Evolutionary conservation across 92 coral and sea anemone species (phyloP).

Genomic region (Heliopora coerulea): DNA sequence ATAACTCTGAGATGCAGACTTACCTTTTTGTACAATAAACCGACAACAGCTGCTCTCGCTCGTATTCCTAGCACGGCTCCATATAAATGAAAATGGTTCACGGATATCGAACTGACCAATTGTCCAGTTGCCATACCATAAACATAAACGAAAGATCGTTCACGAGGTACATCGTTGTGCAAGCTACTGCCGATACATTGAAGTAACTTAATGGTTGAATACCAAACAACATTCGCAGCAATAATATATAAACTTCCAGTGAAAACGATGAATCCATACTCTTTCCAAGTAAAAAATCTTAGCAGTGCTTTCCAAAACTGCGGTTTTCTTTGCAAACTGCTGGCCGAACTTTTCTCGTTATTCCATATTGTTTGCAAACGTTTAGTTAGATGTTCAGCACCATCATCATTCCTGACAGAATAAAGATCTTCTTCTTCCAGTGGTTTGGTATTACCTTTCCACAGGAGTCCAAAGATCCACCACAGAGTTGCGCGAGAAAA

Average conservation of each 20-base stretch:
- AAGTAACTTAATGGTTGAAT: background rate
- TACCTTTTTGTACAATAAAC: conserved; percentile 4
- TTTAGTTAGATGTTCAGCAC: conserved; percentile 13
- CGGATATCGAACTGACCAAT: background rate
- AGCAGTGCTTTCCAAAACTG: conserved; percentile 14
- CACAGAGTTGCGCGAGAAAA: conserved; percentile 8
- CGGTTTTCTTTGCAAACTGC: background rate
- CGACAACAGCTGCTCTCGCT: background rate
- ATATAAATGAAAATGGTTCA: background rate
- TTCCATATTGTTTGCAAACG: conserved; percentile 18
- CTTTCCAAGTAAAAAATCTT: background rate
- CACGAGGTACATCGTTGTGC: background rate
- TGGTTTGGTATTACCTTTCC: conserved; percentile 1
- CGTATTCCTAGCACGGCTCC: background rate
- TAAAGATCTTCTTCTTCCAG: conserved; percentile 21
- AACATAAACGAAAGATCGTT: background rate
- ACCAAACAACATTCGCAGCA: conserved; percentile 1
- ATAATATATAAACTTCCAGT: background rate
- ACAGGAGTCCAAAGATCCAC: conserved; percentile 22
- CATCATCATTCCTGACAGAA: conserved; percentile 3
- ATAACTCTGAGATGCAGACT: no score
- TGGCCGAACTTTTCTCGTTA: background rate
- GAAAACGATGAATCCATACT: background rate
- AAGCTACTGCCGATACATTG: background rate
- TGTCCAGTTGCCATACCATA: background rate